phyloP scores from a whole-genome alignment of 2,888 invertebrate genomes.

The Pomacea canaliculata region DNA sequence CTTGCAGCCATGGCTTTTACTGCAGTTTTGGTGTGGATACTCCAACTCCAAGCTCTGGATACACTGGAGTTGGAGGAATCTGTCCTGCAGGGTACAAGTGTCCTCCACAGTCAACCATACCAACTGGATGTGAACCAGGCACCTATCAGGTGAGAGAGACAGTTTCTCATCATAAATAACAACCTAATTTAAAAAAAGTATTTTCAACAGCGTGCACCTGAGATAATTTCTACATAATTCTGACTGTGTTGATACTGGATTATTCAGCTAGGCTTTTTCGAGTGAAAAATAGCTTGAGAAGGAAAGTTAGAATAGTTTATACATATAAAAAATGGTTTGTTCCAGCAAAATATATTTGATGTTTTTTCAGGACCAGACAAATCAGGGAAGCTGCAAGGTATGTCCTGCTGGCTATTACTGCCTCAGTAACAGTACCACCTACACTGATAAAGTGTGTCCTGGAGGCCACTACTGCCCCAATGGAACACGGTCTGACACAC shows the following conservation, averaged over 20 bases:
- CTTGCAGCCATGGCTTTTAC: constrained; percentile 62
- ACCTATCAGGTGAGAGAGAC: constrained; percentile 57
- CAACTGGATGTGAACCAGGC: constrained; percentile 61
- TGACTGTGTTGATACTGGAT: constrained; percentile 1
- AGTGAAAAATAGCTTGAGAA: background rate
- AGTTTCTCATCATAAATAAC: no score
- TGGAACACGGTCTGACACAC: constrained; percentile 49
- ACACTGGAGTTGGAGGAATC: constrained; percentile 64
- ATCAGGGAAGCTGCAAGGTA: constrained; percentile 49
- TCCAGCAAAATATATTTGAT: no score
- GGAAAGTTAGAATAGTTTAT: background rate
- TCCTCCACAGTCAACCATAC: constrained; percentile 52
- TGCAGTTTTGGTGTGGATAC: constrained; percentile 63
- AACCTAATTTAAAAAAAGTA: no score
- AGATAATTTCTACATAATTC: no score
- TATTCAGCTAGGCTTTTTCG: background rate
- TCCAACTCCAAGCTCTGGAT: constrained; percentile 57
- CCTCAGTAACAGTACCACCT: constrained; percentile 52
- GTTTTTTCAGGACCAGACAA: constrained; percentile 49
- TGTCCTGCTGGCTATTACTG: constrained; percentile 65
- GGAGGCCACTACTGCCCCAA: constrained; percentile 63
- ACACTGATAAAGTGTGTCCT: constrained; percentile 61
- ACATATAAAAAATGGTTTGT: no score
- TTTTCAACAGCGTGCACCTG: no score
- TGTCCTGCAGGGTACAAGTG: constrained; percentile 64